These are phyloP conservation scores for Ranitomeya imitator DNA, from an alignment of 2,113 vertebrate genomes.

Conservation along the genomic window DNA sequence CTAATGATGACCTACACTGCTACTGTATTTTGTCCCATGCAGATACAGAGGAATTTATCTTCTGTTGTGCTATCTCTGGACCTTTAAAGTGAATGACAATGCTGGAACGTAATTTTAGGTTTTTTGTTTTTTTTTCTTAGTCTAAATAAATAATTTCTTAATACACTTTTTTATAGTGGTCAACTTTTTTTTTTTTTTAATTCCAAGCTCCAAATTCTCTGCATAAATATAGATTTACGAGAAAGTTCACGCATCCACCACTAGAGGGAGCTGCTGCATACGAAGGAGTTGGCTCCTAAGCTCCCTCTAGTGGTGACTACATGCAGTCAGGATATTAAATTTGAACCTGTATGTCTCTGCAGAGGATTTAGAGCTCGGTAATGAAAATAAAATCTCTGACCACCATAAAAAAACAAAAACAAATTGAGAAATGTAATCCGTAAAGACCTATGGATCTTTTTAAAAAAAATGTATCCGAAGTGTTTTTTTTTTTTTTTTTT, in stretches of 20 bases:
- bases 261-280: neutral
- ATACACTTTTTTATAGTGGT: neutral
- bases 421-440: neutral
- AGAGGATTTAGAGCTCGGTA: neutral
- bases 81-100: neutral
- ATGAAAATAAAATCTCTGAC: neutral
- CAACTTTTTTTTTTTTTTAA: neutral
- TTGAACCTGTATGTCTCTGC: neutral
- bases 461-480: too few relatives aligned
- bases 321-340: neutral
- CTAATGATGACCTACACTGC: neutral
- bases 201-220: too few relatives aligned
- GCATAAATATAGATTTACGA: too few relatives aligned
- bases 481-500: neutral
- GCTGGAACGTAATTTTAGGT: neutral
- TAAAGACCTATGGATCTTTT: neutral
- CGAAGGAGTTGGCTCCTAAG: neutral
- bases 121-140: too few relatives aligned
- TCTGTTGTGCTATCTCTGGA: neutral
- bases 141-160: neutral
- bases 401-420: neutral
- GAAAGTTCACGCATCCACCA: neutral
- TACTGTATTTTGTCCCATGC: neutral
- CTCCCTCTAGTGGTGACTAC: neutral
- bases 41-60: neutral